A percentile compares a stretch with the other conserved stretches of the same genome.
These are phyloP conservation scores for Apoda limacodes DNA, from an alignment of 2,888 invertebrate genomes.

Conservation along the genomic window DNA sequence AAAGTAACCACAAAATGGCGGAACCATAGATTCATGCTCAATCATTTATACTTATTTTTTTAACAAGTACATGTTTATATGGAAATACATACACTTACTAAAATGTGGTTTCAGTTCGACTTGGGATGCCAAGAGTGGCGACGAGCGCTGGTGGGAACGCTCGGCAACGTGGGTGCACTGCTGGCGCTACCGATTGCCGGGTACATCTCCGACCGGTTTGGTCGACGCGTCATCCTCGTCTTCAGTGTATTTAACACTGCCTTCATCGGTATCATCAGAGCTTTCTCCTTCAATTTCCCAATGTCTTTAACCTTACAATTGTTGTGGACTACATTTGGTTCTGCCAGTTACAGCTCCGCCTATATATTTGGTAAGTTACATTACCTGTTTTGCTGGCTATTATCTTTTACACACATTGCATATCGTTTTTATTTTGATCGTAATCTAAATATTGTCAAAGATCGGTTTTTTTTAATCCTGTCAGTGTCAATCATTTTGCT, in stretches of 20 bases:
- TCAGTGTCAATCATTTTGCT: no score
- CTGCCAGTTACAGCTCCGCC: constrained; percentile 69
- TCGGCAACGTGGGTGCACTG: constrained; percentile 77
- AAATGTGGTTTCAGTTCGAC: no score
- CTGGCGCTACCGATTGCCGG: constrained; percentile 77
- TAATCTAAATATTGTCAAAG: no score
- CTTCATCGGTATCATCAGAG: constrained; percentile 56
- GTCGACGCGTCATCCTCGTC: constrained; percentile 60
- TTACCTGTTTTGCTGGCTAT: no score
- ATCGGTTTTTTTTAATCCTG: no score
- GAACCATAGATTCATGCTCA: no score
- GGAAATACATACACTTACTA: no score
- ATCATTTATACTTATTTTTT: no score
- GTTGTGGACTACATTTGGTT: constrained; percentile 75
- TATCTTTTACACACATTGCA: no score
- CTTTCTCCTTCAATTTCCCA: constrained; percentile 67
- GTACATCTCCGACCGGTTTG: constrained; percentile 74
- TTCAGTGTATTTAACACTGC: constrained; percentile 52
- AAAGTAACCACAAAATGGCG: no score
- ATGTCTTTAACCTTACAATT: constrained; percentile 79
- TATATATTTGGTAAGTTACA: constrained; percentile 46
- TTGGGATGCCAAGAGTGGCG: constrained; percentile 78
- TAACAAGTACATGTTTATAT: no score
- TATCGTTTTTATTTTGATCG: no score
- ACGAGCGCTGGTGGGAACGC: constrained; percentile 76